Conservation (phyloP, 1,140 invertebrate species). For the Cydia strobilella region DNA sequence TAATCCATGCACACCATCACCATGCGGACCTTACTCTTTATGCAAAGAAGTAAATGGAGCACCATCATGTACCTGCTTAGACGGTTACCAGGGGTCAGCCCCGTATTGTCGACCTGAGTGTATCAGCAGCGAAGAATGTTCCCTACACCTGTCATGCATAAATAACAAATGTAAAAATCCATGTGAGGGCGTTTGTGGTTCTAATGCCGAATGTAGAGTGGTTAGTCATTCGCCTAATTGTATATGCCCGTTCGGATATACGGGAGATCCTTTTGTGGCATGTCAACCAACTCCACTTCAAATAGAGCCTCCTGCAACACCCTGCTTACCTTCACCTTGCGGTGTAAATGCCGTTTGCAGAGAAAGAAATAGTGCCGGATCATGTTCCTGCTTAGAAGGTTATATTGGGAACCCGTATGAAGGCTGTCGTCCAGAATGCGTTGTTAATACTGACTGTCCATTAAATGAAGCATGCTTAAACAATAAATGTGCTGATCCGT, state of each 20-base stretch:
- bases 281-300: slow-evolving; percentile 74
- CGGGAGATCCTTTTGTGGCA: slow-evolving; percentile 84
- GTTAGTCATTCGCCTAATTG: slow-evolving; percentile 89
- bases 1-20: slow-evolving; percentile 88
- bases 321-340: slow-evolving; percentile 86
- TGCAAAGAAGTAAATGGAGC: slow-evolving; percentile 86
- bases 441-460: slow-evolving; percentile 85
- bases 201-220: slow-evolving; percentile 86
- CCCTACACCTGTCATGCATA: slow-evolving; percentile 86
- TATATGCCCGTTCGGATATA: slow-evolving; percentile 82
- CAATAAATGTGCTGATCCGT: slow-evolving; percentile 84
- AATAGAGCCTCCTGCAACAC: slow-evolving; percentile 68
- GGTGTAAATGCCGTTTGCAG: slow-evolving; percentile 86
- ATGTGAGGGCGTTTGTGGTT: slow-evolving; percentile 85
- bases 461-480: slow-evolving; percentile 82
- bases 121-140: slow-evolving; percentile 88
- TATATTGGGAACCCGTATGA: slow-evolving; percentile 88
- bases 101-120: slow-evolving; percentile 89
- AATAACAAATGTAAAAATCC: slow-evolving; percentile 87
- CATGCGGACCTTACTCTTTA: slow-evolving; percentile 90
- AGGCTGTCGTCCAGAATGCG: slow-evolving; percentile 86
- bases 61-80: slow-evolving; percentile 87
- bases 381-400: slow-evolving; percentile 84
- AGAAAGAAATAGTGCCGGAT: slow-evolving; percentile 84
- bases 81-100: slow-evolving; percentile 89